These are phyloP conservation scores for Anthoscopus minutus DNA, from an alignment of 2,113 vertebrate species.

Conservation along the genomic window DNA sequence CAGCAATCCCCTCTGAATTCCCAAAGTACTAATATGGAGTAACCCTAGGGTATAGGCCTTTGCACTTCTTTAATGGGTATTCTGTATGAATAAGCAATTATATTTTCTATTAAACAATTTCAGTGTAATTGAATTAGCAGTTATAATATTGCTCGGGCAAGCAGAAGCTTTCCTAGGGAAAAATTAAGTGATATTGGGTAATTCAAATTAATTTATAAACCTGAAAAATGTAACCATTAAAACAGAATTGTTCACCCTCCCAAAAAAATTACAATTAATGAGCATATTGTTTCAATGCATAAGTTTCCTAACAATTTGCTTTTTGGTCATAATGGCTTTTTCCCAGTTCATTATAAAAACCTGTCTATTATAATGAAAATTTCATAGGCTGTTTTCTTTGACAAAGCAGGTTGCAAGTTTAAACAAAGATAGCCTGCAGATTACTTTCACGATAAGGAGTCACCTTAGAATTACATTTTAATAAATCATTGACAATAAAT, in stretches of 20 bases:
- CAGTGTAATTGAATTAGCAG: conserved; percentile 82
- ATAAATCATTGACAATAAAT: conserved; percentile 83
- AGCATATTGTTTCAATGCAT: conserved; percentile 73
- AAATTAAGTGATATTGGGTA: conserved; percentile 80
- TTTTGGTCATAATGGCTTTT: conserved; percentile 74
- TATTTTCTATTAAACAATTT: conserved; percentile 87
- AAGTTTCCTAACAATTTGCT: conserved; percentile 73
- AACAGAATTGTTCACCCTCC: conserved; percentile 66
- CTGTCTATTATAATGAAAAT: conserved; percentile 78
- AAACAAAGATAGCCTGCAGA: conserved; percentile 78
- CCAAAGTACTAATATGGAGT: conserved; percentile 71
- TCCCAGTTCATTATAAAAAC: conserved; percentile 75
- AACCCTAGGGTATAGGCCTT: conserved; percentile 73
- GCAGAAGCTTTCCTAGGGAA: conserved; percentile 79
- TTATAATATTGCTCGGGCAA: conserved; percentile 81
- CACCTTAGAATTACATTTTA: conserved; percentile 81
- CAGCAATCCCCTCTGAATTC: conserved; percentile 72
- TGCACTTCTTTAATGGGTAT: conserved; percentile 78
- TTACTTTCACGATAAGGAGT: conserved; percentile 76
- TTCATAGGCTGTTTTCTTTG: conserved; percentile 77
- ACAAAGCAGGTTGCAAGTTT: conserved; percentile 76
- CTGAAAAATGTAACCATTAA: conserved; percentile 78
- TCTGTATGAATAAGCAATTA: conserved; percentile 85
- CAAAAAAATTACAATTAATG: conserved; percentile 75
- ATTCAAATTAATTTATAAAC: conserved; percentile 78